Evolutionary conservation across 2,797 vertebrate species (phyloP), one percentile per base, ranked within the genome.

Genomic region (Myoxocephalus aenaeus): DNA sequence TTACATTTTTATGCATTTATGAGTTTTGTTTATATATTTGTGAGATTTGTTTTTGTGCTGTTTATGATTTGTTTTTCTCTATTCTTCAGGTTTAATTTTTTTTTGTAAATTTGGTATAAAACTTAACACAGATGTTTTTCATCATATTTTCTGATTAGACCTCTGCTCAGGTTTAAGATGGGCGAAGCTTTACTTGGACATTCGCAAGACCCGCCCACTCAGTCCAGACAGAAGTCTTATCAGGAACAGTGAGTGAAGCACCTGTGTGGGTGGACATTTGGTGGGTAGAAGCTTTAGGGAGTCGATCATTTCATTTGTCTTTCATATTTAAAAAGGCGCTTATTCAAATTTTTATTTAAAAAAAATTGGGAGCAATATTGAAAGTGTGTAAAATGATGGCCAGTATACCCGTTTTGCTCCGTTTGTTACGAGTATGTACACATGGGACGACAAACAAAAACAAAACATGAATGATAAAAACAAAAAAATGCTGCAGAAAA

Each of bases 71-170:
- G 13, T 1, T 17, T 75, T 53, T 62, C 1, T 53, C 40, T 63
- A 9, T 4, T 57, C 34, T 57, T 42, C 10, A 29, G 3, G 25
- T 27, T 27, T 27, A 27, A 27, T 27, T 1, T 27, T 27, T 27
- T 27, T 27, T 27, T 27, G 25, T 4, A 44, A 10, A 46, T 14
- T 38, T 22, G 38, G 36, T 38, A 7, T 3, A 56, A 38, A 63
- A 58, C 6, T 20, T 10, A 38, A 42, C 1, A 42, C 40, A 42
- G 11, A 29, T 65, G 25, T 74, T 51, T 44, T 61, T 17, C 12
- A 14, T 56, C 3, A 4, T 50, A 69, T 53, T 48, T 67, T 29
- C 50, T 38, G 32, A 62, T 75, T 5, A 32, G 34, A 75, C 40
- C 2, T 62, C n/a, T 58, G 57, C 51, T 65, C 15, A 58, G 63